Evolutionary conservation across 2,888 invertebrate species (phyloP).

Genomic region (Asteroscopus sphinx): DNA sequence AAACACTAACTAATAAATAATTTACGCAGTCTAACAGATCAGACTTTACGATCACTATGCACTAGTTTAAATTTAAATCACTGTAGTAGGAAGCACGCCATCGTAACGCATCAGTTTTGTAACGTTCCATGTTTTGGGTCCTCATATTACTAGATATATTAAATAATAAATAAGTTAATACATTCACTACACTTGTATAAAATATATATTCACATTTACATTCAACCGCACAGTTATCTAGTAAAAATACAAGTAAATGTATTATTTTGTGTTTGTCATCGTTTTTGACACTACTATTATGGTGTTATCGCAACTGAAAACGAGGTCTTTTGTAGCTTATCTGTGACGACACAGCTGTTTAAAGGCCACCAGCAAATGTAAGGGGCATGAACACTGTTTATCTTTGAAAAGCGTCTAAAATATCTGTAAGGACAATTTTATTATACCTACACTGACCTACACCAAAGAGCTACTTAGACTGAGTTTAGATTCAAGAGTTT

Average conservation of each 20-base stretch:
- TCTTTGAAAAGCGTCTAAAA: slow-evolving; percentile 28
- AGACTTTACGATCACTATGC: slow-evolving; percentile 78
- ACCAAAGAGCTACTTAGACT: slow-evolving; percentile 8
- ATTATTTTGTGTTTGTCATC: slow-evolving; percentile 38
- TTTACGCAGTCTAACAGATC: slow-evolving; percentile 80
- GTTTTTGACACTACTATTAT: slow-evolving; percentile 53
- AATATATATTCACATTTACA: slow-evolving; percentile 86
- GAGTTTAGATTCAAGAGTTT: too few species aligned
- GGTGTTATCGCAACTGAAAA: slow-evolving; percentile 49
- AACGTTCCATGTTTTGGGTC: slow-evolving; percentile 79
- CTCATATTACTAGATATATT: slow-evolving; percentile 67
- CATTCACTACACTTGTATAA: slow-evolving; percentile 81
- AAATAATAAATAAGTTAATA: slow-evolving; percentile 75
- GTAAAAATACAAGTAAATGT: slow-evolving; percentile 53
- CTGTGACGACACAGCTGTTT: slow-evolving; percentile 56
- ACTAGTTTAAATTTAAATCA: slow-evolving; percentile 74
- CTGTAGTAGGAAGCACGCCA: slow-evolving; percentile 81
- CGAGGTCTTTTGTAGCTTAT: slow-evolving; percentile 59
- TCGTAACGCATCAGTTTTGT: slow-evolving; percentile 73
- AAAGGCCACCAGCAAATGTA: slow-evolving; percentile 49
- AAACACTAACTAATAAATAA: slow-evolving; percentile 81
- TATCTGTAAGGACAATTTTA: slow-evolving; percentile 21
- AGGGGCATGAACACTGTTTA: slow-evolving; percentile 35
- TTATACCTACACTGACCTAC: too few species aligned
- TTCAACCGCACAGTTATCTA: slow-evolving; percentile 73